A percentile compares a stretch with the other conserved stretches of the same genome.
Evolutionary conservation across 2,113 vertebrate genomes (phyloP).

Genomic region (Elgaria multicarinata): DNA sequence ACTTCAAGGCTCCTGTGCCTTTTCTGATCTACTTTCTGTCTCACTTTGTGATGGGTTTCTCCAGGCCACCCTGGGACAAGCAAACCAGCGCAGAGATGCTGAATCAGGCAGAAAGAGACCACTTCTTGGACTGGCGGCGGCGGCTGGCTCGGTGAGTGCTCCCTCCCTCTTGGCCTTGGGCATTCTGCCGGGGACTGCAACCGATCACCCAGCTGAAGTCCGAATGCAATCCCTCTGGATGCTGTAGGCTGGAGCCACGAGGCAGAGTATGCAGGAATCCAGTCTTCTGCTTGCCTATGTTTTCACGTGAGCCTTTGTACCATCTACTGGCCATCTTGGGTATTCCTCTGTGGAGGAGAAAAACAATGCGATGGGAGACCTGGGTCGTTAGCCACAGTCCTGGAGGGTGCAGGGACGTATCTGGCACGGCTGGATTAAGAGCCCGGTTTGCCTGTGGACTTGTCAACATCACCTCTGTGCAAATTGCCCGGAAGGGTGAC

Average conservation of each 20-base stretch:
- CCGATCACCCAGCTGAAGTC: background rate
- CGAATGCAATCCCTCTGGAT: background rate
- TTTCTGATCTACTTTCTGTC: background rate
- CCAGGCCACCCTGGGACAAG: slow-evolving; percentile 90
- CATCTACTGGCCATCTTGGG: rapidly evolving
- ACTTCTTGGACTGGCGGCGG: slow-evolving; percentile 93
- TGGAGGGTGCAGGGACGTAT: background rate
- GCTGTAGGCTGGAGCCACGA: background rate
- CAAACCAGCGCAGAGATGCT: slow-evolving; percentile 88
- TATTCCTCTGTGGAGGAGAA: background rate
- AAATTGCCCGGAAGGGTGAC: too few species aligned
- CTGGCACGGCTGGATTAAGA: background rate
- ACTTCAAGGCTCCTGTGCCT: background rate
- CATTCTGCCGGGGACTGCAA: background rate
- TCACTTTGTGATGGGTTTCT: background rate
- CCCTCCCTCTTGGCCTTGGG: background rate
- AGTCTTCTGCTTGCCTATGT: background rate
- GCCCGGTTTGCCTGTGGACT: background rate
- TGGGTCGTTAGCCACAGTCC: background rate
- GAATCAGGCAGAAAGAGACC: slow-evolving; percentile 88
- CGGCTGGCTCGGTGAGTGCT: slow-evolving; percentile 86
- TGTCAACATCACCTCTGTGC: background rate
- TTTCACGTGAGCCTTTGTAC: too few species aligned
- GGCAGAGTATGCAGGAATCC: background rate
- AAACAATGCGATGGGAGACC: background rate